Evolutionary conservation across 1,140 invertebrate genomes (phyloP).

Genomic region (Leptoteleia sp.): DNA sequence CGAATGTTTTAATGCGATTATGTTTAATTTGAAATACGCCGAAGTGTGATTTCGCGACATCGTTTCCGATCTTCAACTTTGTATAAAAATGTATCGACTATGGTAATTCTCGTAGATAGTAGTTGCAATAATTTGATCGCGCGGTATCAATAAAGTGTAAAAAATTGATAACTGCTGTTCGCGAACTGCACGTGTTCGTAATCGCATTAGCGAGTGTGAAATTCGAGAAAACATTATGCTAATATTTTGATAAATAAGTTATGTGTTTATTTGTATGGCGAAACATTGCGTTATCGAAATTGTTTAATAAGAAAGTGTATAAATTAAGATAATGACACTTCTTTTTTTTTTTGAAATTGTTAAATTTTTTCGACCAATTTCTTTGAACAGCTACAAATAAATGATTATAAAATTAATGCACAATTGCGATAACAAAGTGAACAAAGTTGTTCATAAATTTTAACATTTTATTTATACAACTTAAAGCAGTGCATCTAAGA

Average conservation of each 20-base stretch:
- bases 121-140: conserved; percentile 21
- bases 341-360: too few relatives aligned
- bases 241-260: conserved; percentile 29
- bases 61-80: not conserved
- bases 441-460: too few relatives aligned
- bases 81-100: conserved; percentile 3
- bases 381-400: too few relatives aligned
- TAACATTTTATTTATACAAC: too few relatives aligned
- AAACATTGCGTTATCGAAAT: not conserved
- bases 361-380: too few relatives aligned
- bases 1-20: conserved; percentile 1
- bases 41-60: not conserved
- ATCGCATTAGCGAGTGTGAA: not conserved
- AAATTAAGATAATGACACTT: too few relatives aligned
- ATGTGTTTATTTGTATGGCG: conserved; percentile 1
- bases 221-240: conserved; percentile 20
- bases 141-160: conserved; percentile 6
- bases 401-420: too few relatives aligned
- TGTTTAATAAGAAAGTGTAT: not conserved
- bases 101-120: conserved; percentile 13
- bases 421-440: too few relatives aligned
- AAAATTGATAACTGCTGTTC: conserved; percentile 19
- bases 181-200: not conserved
- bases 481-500: too few relatives aligned
- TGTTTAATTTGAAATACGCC: too few relatives aligned